These are phyloP conservation scores for Trachythela sp. DNA, from an alignment of 64 coral and sea anemone species.

Conservation along the genomic window DNA sequence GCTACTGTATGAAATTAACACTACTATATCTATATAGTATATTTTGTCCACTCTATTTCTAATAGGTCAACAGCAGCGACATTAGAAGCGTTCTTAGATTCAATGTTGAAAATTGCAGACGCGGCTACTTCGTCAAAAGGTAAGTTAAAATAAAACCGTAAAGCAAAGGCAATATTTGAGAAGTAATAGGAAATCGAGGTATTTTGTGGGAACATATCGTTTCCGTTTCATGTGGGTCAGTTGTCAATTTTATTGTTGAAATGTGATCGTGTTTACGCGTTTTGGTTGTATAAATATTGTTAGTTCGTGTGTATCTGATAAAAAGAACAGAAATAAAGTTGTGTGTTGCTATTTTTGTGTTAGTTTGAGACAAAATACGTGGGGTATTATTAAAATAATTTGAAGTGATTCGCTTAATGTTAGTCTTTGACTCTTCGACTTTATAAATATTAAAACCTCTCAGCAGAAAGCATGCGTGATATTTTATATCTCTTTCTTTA, in stretches of 20 bases:
- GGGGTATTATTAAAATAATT: neutral
- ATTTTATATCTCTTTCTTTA: neutral
- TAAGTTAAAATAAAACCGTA: neutral
- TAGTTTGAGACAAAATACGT: neutral
- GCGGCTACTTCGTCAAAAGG: neutral
- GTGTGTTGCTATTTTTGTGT: neutral
- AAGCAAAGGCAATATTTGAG: neutral
- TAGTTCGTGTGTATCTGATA: neutral
- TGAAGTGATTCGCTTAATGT: neutral
- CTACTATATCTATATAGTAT: neutral
- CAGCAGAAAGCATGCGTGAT: neutral
- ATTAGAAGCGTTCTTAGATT: neutral
- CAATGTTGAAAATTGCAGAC: conserved; percentile 18
- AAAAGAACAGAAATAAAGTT: neutral
- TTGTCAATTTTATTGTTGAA: neutral
- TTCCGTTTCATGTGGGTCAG: neutral
- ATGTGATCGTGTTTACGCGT: neutral
- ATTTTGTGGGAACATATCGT: neutral
- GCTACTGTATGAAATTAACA: neutral
- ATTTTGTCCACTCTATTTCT: neutral
- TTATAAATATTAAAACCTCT: neutral
- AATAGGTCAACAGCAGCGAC: neutral
- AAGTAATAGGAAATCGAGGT: neutral
- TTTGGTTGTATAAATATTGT: neutral
- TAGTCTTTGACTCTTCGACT: neutral